Evolutionary conservation across 1,140 invertebrate genomes (phyloP).

Genomic region (Plectrocnemia conspersa): DNA sequence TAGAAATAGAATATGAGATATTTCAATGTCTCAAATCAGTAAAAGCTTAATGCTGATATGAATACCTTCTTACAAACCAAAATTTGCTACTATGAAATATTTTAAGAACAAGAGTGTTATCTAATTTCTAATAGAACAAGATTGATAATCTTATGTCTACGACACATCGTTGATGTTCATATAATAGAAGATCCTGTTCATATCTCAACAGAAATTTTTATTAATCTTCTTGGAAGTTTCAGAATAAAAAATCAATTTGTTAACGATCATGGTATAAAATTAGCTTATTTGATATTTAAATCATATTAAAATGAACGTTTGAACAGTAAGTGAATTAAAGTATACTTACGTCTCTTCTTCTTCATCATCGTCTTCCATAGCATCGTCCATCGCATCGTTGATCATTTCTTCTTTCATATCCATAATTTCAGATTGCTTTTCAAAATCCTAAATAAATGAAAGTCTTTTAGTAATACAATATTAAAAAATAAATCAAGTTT

Average conservation of each 20-base stretch:
- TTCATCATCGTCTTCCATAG: conserved; percentile 96
- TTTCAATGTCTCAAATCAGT: too few species aligned
- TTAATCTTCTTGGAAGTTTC: too few species aligned
- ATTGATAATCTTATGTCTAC: too few species aligned
- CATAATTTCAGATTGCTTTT: conserved; percentile 99
- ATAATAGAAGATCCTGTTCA: too few species aligned
- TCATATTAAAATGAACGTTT: not conserved
- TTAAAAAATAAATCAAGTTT: not conserved
- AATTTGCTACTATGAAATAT: too few species aligned
- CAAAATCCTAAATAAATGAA: conserved; percentile 78
- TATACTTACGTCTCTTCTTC: conserved; percentile 87
- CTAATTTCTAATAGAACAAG: too few species aligned
- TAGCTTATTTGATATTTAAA: conserved; percentile 3
- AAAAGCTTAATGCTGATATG: too few species aligned
- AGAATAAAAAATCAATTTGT: not conserved
- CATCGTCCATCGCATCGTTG: conserved; percentile 99
- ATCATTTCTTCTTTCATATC: conserved; percentile 99
- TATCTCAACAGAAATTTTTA: too few species aligned
- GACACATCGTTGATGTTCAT: too few species aligned
- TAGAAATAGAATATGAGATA: too few species aligned
- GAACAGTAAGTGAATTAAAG: not conserved
- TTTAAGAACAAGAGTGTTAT: too few species aligned
- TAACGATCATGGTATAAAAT: conserved; percentile 5
- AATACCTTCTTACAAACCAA: too few species aligned
- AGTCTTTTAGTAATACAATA: not conserved